A percentile compares a stretch with the other conserved stretches of the same genome.
These are phyloP conservation scores for Oryzias woworae DNA, from an alignment of 2,113 vertebrate genomes.

Conservation along the genomic window DNA sequence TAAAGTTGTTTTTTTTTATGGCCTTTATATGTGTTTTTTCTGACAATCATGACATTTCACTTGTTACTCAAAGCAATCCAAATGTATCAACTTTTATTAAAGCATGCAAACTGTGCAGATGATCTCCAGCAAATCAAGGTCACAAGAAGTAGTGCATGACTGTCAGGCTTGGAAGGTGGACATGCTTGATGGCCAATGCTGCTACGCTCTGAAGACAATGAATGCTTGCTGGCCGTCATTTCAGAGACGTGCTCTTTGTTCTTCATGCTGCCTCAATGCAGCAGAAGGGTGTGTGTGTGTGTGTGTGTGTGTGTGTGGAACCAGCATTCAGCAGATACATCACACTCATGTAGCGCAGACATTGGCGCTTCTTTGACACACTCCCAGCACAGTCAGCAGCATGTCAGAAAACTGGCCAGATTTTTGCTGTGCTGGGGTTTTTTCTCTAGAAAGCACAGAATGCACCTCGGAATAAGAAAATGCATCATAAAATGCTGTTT, in stretches of 20 bases:
- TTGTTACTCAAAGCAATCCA: background rate
- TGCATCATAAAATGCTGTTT: slow-evolving; percentile 1
- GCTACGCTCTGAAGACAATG: slow-evolving; percentile 35
- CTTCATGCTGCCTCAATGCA: slow-evolving; percentile 12
- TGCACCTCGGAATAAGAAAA: slow-evolving; percentile 10
- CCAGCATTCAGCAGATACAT: slow-evolving; percentile 45
- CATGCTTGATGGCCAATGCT: slow-evolving; percentile 35
- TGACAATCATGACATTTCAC: background rate
- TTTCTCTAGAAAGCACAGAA: slow-evolving; percentile 16
- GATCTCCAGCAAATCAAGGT: slow-evolving; percentile 31
- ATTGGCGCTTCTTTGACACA: slow-evolving; percentile 34
- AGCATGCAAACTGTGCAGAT: slow-evolving; percentile 1
- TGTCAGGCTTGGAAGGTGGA: slow-evolving; percentile 29
- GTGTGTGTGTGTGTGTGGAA: no score
- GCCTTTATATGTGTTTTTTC: background rate
- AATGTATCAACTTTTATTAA: background rate
- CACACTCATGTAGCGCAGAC: slow-evolving; percentile 27
- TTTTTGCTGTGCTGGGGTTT: slow-evolving; percentile 20
- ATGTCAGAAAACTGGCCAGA: slow-evolving; percentile 24
- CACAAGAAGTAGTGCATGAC: slow-evolving; percentile 35
- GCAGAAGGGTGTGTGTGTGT: no score
- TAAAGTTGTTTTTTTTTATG: no score
- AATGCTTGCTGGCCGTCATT: slow-evolving; percentile 29
- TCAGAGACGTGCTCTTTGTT: slow-evolving; percentile 34
- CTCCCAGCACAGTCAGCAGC: slow-evolving; percentile 39